These are phyloP conservation scores for Tribolium freemani DNA, from an alignment of 2,888 invertebrate genomes.

Conservation along the genomic window DNA sequence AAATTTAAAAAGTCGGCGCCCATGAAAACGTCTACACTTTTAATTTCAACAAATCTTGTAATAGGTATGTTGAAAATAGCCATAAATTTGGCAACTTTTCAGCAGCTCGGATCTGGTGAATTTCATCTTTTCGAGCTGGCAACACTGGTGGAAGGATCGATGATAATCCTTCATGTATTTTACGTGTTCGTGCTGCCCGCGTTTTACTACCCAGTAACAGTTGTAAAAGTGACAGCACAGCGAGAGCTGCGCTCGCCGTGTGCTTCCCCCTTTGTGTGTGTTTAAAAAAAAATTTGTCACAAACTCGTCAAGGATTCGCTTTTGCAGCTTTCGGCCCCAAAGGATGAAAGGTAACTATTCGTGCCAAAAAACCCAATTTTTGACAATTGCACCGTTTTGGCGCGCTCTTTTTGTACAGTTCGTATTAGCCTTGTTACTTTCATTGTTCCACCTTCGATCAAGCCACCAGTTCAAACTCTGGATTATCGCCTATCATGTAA, in stretches of 20 bases:
- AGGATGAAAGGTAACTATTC: neutral
- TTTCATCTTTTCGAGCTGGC: too few relatives aligned
- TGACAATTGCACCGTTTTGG: neutral
- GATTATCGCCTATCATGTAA: slow-evolving; percentile 54
- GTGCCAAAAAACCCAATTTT: neutral
- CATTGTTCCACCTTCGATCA: slow-evolving; percentile 28
- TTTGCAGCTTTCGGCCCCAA: neutral
- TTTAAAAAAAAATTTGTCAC: neutral
- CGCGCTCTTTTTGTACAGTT: neutral
- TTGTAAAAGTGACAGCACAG: slow-evolving; percentile 48
- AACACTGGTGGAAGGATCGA: slow-evolving; percentile 29
- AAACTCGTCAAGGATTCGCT: neutral
- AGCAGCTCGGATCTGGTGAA: too few relatives aligned
- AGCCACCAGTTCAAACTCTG: slow-evolving; percentile 31
- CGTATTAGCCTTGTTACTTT: slow-evolving; percentile 9
- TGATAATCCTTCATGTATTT: slow-evolving; percentile 31
- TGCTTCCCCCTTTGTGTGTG: neutral
- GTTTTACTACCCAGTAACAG: slow-evolving; percentile 35
- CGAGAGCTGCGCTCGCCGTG: slow-evolving; percentile 3
- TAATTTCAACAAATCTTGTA: too few relatives aligned
- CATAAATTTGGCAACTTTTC: too few relatives aligned
- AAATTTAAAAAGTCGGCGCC: too few relatives aligned
- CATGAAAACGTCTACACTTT: too few relatives aligned
- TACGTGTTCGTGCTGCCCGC: slow-evolving; percentile 26
- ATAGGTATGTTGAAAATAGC: too few relatives aligned